Percentiles rank a stretch among this genome's conserved stretches.
Evolutionary conservation across 2,797 vertebrate genomes (phyloP).

Genomic region (Gorsachius magnificus): DNA sequence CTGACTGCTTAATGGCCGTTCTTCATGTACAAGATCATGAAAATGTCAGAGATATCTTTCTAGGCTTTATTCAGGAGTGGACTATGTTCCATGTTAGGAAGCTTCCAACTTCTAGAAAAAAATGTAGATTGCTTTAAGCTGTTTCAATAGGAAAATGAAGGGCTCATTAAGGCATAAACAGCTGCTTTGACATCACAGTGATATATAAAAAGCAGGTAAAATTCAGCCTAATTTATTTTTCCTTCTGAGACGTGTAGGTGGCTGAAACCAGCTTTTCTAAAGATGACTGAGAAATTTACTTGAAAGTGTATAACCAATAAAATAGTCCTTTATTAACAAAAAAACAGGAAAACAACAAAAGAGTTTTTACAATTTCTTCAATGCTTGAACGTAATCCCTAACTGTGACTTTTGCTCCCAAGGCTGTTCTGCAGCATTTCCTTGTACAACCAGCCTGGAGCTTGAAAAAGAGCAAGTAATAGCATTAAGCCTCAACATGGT

Average conservation of each 20-base stretch:
- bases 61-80: background rate
- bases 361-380: slow-evolving; percentile 27
- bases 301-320: slow-evolving; percentile 12
- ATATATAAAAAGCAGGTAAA: slow-evolving; percentile 27
- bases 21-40: background rate
- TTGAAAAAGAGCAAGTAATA: slow-evolving; percentile 34
- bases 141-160: slow-evolving; percentile 20
- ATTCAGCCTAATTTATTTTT: slow-evolving; percentile 16
- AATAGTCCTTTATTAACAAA: slow-evolving; percentile 34
- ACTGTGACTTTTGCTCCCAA: slow-evolving; percentile 33
- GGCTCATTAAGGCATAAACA: slow-evolving; percentile 31
- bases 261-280: slow-evolving; percentile 40
- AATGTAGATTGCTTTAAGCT: background rate
- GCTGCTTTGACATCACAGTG: slow-evolving; percentile 21
- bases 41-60: background rate
- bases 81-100: background rate
- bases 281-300: slow-evolving; percentile 41
- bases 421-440: slow-evolving; percentile 17
- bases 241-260: slow-evolving; percentile 3
- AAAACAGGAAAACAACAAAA: slow-evolving; percentile 10
- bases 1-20: background rate
- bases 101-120: background rate
- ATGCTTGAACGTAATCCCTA: slow-evolving; percentile 31
- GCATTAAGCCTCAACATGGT: slow-evolving; percentile 35
- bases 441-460: slow-evolving; percentile 20